Base-by-base conservation (phyloP, 2,888 invertebrate genomes). In the Dendrolimus houi region DNA sequence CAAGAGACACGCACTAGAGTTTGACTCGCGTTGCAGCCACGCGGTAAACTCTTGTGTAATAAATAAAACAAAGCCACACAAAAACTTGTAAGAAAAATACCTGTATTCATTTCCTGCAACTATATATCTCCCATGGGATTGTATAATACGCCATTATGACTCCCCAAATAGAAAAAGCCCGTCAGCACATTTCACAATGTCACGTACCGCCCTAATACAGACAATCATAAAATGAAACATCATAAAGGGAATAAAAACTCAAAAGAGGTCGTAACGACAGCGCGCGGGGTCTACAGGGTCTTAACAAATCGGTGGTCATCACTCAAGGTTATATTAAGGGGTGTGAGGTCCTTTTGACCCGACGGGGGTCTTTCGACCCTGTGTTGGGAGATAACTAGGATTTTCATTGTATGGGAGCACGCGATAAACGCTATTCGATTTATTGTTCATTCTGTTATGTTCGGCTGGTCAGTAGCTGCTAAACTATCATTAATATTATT, bases 211-310 rank as follows among this genome's bases (percentile, higher is more conserved):
- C 72, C 75, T 81, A 80, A 83, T 83, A 81, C 75, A 75, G 81
- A 81, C 86, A 85, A 87, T 87, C 82, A 86, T 84, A 86, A 85
- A 86, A 86, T 83, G 84, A 87, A 87, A 86, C 87, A 87, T 86
- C 85, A 83, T 84, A 85, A 79, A 79, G 79, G 81, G 73, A 82
- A 85, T 85, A 87, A 87, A 87, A 87, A 88, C 85, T 86, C 81
- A 83, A 87, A 87, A 83, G 85, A 86, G 77, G 72, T 74, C 75
- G 77, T 81, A 85, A 86, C 82, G 85, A 85, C 80, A 73, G 67
- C 72, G 74, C 77, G 47, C 29, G 29, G 29, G 47, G 47, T 47
- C 47, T 12, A 75, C 74, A 77, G 79, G 82, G 82, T 78, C 81
- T 82, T 83, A 83, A 89, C 87, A 88, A 89, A 89, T 87, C 82